These are phyloP conservation scores for Fregata magnificens DNA, from an alignment of 2,113 vertebrate species.

Conservation along the genomic window DNA sequence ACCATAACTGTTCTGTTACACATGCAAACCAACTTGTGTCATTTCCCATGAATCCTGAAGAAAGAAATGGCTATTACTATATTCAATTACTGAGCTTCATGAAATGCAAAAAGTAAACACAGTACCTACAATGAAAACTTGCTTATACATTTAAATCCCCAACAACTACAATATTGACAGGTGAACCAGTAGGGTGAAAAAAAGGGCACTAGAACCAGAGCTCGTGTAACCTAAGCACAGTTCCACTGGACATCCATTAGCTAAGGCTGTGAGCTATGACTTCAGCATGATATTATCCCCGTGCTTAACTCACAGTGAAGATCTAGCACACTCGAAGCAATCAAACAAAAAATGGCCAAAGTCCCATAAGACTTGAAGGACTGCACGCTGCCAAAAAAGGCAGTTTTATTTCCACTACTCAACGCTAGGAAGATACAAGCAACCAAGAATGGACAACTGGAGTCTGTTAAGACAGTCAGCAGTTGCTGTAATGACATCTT, in stretches of 20 bases:
- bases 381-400: constrained; percentile 38
- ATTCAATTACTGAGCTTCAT: background rate
- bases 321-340: background rate
- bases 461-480: constrained; percentile 24
- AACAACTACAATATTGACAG: background rate
- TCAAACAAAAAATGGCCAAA: constrained; percentile 32
- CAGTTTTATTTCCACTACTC: constrained; percentile 44
- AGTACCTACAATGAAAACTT: background rate
- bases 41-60: background rate
- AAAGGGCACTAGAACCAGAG: background rate
- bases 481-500: constrained; percentile 23
- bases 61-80: background rate
- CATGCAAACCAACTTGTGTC: background rate
- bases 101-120: background rate
- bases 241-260: background rate
- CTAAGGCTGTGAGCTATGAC: background rate
- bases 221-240: background rate
- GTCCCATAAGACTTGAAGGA: background rate
- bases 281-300: background rate
- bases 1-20: background rate
- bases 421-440: background rate
- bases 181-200: background rate
- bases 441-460: constrained; percentile 51
- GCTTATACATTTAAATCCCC: background rate
- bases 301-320: background rate